Evolutionary conservation across 2,113 vertebrate genomes (phyloP).

Genomic region (Proteles cristata): DNA sequence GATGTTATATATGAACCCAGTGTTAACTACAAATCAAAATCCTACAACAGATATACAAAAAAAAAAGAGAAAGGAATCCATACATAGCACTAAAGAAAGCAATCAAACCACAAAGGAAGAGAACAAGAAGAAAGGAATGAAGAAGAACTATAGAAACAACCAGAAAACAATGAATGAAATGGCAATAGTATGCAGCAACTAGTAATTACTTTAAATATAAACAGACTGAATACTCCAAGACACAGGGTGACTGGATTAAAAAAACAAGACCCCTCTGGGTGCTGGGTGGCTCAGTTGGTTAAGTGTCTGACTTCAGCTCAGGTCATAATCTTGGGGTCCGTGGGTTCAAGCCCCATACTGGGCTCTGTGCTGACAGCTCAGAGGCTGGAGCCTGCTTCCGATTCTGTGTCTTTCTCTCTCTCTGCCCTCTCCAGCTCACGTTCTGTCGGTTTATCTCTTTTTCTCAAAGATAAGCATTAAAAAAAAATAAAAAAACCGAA

Average conservation of each 20-base stretch:
- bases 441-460: too few relatives aligned
- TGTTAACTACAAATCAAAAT: background rate
- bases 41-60: background rate
- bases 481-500: background rate
- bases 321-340: too few relatives aligned
- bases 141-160: background rate
- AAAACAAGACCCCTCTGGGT: background rate
- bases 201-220: background rate
- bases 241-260: background rate
- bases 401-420: too few relatives aligned
- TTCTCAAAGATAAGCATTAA: too few relatives aligned
- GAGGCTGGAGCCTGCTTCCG: too few relatives aligned
- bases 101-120: background rate
- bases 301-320: too few relatives aligned
- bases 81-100: background rate
- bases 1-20: background rate
- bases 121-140: background rate
- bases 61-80: background rate
- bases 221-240: background rate
- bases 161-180: background rate
- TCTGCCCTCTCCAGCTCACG: too few relatives aligned
- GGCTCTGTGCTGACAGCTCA: too few relatives aligned
- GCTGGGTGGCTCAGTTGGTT: too few relatives aligned
- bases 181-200: background rate
- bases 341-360: too few relatives aligned